A percentile compares a stretch with the other conserved stretches of the same genome.
Conservation (phyloP, 2,888 invertebrate genomes). For the Drosophila picticornis region DNA sequence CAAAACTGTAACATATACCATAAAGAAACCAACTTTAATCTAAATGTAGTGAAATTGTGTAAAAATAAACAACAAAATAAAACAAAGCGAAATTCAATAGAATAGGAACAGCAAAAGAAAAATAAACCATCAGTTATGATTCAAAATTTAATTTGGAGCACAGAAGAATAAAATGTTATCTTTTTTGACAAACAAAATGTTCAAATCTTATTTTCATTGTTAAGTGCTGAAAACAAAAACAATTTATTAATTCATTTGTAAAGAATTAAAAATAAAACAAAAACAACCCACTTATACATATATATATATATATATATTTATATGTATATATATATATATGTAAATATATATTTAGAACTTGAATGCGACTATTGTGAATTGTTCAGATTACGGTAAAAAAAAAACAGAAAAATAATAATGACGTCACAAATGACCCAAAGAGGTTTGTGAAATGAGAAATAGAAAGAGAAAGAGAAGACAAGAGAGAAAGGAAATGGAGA, state of each 20-base stretch:
- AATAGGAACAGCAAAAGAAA: background rate
- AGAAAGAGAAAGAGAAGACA: background rate
- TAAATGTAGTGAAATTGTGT: constrained; percentile 72
- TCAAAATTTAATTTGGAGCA: constrained; percentile 67
- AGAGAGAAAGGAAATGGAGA: constrained; percentile 20
- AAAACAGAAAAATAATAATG: constrained; percentile 35
- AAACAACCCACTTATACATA: background rate
- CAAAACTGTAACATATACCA: constrained; percentile 66
- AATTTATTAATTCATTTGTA: constrained; percentile 68
- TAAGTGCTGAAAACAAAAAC: constrained; percentile 57
- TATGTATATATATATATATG: background rate
- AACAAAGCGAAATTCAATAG: constrained; percentile 12
- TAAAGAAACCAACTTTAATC: constrained; percentile 69
- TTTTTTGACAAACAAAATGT: constrained; percentile 54
- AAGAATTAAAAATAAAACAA: constrained; percentile 44
- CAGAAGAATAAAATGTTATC: constrained; percentile 64
- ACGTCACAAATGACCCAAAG: constrained; percentile 68
- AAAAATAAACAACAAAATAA: constrained; percentile 58
- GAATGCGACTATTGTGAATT: constrained; percentile 81
- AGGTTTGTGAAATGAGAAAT: constrained; percentile 14
- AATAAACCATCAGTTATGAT: background rate
- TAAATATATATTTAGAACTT: constrained; percentile 49
- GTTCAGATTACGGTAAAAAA: constrained; percentile 79
- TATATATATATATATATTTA: constrained; percentile 25
- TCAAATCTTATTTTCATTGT: constrained; percentile 71